Base-by-base conservation (phyloP, 1,140 invertebrate species). In the Dendroctonus ponderosae region DNA sequence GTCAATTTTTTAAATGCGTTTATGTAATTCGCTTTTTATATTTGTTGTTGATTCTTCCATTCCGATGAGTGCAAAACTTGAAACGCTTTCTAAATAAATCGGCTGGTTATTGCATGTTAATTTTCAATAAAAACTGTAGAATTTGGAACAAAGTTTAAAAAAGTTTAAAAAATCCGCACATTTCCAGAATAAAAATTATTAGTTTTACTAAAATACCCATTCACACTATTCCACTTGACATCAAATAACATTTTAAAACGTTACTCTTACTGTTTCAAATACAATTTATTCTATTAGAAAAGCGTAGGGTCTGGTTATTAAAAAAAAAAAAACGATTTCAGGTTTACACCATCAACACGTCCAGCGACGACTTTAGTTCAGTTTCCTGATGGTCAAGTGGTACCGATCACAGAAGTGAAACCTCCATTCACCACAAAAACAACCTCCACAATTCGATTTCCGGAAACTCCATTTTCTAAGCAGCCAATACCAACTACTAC, bases 241-340 rank as follows among this genome's bases (percentile, higher is more conserved):
- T 26, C 26, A 26, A 1, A 46, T 57, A 46, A 59, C 57, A 12
- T 7, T 43, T 59, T 50, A 43, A 43, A 57, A 9, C 53, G 38
- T 58, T n/a, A n/a, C n/a, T n/a, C n/a, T 40, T n/a, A 5, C 11
- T 70, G 14, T 75, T 74, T 66, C 72, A 71, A 67, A 48, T 69
- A 70, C 59, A 76, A 49, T 66, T 69, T 58, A 68, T 70, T 69
- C 58, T 72, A 66, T 60, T 56, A 11, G 38, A 68, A 74, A 63
- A 52, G 63, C 8, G 70, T 69, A 68, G 26, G 26, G 26, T 26
- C 26, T 26, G 26, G 3, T 26, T 26, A 26, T 26, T 26, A 2
- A 26, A 26, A 3, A 26, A 2, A 26, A 26, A 3, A 26, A 26
- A 26, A 2, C 26, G 72, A 59, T 67, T 68, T 38, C 66, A 71